Evolutionary conservation across 2,113 vertebrate genomes (phyloP).

Genomic region (Leucoraja erinaceus): DNA sequence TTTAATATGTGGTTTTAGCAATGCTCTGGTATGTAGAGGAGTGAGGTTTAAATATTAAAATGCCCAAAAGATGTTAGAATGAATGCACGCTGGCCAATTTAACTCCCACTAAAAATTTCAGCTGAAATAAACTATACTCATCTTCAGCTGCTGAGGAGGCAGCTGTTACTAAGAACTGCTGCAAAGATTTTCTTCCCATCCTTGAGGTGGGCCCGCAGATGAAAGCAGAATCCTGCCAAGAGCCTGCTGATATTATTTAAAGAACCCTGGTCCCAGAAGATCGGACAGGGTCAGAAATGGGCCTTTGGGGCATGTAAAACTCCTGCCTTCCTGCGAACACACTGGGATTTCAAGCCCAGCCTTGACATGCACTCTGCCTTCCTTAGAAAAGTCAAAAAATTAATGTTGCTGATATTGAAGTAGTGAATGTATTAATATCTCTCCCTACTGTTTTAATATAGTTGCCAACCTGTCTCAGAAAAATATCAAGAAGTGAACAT

Average conservation of each 20-base stretch:
- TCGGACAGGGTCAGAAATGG: neutral
- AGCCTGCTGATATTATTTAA: conserved; percentile 10
- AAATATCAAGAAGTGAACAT: neutral
- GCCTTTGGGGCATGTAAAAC: neutral
- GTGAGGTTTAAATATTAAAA: neutral
- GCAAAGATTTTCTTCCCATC: conserved; percentile 9
- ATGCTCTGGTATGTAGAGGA: too few relatives aligned
- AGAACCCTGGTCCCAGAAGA: conserved; percentile 8
- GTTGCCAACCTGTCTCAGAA: neutral
- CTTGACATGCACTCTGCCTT: neutral
- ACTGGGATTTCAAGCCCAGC: conserved; percentile 1
- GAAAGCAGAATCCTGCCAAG: neutral
- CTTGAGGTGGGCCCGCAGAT: neutral
- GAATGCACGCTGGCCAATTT: neutral
- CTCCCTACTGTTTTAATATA: neutral
- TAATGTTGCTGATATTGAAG: neutral
- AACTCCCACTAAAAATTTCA: neutral
- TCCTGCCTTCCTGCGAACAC: neutral
- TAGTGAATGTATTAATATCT: neutral
- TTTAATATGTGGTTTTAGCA: neutral
- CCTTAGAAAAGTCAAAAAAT: neutral
- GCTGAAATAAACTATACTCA: neutral
- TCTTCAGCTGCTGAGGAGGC: neutral
- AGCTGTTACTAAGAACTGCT: conserved; percentile 2
- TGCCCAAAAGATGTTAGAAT: neutral